A percentile compares a stretch with the other conserved stretches of the same genome.
Conservation (phyloP, 2,797 vertebrate species). For the Podarcis lilfordi region DNA sequence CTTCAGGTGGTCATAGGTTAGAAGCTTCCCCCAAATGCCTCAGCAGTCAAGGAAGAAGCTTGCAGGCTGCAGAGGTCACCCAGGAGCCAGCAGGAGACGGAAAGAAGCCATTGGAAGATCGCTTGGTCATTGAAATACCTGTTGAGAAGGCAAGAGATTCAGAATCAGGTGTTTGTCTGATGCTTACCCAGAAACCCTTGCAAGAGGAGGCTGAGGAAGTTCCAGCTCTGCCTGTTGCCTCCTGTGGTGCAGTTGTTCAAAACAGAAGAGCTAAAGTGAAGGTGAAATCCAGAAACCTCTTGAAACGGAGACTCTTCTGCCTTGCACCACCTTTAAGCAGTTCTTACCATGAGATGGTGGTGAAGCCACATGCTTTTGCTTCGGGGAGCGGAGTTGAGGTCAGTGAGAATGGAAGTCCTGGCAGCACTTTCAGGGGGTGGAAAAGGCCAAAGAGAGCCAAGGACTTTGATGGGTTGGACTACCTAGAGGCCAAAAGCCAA, state of each 20-base stretch:
- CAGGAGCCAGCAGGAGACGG: conserved; percentile 28
- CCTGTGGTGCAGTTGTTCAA: not conserved
- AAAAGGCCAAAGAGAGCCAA: conserved; percentile 64
- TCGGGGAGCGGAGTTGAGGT: conserved; percentile 35
- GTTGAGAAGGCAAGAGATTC: conserved; percentile 5
- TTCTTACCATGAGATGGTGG: conserved; percentile 10
- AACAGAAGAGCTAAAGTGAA: conserved; percentile 2
- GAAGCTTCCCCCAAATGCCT: not conserved
- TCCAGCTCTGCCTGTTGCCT: not conserved
- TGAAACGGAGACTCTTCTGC: not conserved
- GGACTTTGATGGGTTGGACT: conserved; percentile 24
- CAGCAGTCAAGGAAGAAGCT: not conserved
- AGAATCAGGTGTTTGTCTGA: conserved; percentile 14
- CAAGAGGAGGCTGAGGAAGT: not conserved
- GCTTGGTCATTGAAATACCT: not conserved
- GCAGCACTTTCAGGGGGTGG: conserved; percentile 52
- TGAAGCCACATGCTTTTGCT: fast-evolving
- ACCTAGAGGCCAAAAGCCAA: conserved; percentile 51
- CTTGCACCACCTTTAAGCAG: fast-evolving
- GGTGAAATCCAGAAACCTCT: conserved; percentile 1
- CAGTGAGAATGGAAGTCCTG: not conserved
- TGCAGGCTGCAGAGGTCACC: not conserved
- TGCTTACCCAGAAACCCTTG: conserved; percentile 24
- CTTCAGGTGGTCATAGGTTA: not conserved
- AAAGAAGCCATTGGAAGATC: not conserved